Evolutionary conservation across 2,888 invertebrate genomes (phyloP).

Genomic region (Tetragonula carbonaria): DNA sequence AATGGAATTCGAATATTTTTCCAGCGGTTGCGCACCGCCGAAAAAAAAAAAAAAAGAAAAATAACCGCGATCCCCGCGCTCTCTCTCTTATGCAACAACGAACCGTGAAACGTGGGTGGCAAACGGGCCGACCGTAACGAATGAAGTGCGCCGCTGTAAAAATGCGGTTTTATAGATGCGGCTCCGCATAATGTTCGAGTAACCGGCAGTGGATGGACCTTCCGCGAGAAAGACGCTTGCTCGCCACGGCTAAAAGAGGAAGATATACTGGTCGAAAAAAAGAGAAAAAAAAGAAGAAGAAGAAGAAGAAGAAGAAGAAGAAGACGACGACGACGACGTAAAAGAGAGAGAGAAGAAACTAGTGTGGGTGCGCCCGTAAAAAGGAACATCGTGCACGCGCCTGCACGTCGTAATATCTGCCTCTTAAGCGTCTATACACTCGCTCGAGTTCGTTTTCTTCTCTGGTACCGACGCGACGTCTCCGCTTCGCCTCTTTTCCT

Average conservation of each 20-base stretch:
- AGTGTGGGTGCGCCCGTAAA: constrained; percentile 74
- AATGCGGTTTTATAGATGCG: constrained; percentile 78
- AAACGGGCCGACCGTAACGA: constrained; percentile 72
- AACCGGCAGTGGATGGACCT: constrained; percentile 70
- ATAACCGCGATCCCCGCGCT: not conserved
- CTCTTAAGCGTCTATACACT: constrained; percentile 64
- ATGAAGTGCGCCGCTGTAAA: constrained; percentile 78
- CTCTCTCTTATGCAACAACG: constrained; percentile 56
- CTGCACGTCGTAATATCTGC: constrained; percentile 71
- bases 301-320: not conserved
- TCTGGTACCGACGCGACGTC: constrained; percentile 47
- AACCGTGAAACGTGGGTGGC: constrained; percentile 73
- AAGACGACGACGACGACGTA: too few relatives aligned
- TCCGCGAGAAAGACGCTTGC: constrained; percentile 40
- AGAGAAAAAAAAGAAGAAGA: not conserved
- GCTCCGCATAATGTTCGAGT: constrained; percentile 72
- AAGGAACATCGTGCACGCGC: constrained; percentile 76
- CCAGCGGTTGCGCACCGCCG: constrained; percentile 4
- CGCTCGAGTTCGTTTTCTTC: constrained; percentile 62
- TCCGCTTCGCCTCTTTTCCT: constrained; percentile 34
- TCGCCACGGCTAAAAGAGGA: constrained; percentile 9
- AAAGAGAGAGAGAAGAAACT: not conserved
- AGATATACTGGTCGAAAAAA: constrained; percentile 14
- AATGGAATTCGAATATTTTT: constrained; percentile 32
- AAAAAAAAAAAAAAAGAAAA: constrained; percentile 11